Conservation (phyloP, 2,113 vertebrate genomes). For the Ceyx melanurus region DNA sequence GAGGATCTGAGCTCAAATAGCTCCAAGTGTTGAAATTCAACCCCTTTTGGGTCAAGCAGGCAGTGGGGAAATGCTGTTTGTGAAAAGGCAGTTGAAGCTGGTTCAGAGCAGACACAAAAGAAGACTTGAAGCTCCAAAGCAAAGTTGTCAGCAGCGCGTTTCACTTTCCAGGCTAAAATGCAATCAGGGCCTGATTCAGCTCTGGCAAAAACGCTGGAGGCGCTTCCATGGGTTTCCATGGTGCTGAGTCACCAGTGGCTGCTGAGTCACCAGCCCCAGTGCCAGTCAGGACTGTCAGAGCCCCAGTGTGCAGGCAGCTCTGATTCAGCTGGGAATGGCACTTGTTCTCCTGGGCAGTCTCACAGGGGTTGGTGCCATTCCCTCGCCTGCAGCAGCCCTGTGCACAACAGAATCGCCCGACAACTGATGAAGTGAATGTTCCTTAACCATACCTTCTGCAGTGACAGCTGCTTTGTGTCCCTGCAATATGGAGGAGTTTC, state of each 20-base stretch:
- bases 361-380: background rate
- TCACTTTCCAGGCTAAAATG: slow-evolving; percentile 8
- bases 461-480: slow-evolving; percentile 2
- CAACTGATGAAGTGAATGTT: background rate
- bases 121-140: background rate
- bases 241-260: slow-evolving; percentile 47
- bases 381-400: background rate
- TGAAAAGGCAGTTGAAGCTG: slow-evolving; percentile 16
- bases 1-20: slow-evolving; percentile 19
- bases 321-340: slow-evolving; percentile 3
- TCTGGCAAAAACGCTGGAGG: background rate
- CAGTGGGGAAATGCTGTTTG: slow-evolving; percentile 41
- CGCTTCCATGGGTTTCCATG: background rate
- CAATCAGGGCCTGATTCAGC: slow-evolving; percentile 27
- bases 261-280: slow-evolving; percentile 29
- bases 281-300: background rate
- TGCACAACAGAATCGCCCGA: background rate
- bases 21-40: slow-evolving; percentile 37
- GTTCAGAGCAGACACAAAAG: slow-evolving; percentile 31
- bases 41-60: slow-evolving; percentile 21
- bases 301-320: background rate
- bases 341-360: background rate
- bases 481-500: background rate
- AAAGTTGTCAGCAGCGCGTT: background rate
- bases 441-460: background rate